Evolutionary conservation across 2,797 vertebrate genomes (phyloP).

Genomic region (Enteromius thamalakanensis): DNA sequence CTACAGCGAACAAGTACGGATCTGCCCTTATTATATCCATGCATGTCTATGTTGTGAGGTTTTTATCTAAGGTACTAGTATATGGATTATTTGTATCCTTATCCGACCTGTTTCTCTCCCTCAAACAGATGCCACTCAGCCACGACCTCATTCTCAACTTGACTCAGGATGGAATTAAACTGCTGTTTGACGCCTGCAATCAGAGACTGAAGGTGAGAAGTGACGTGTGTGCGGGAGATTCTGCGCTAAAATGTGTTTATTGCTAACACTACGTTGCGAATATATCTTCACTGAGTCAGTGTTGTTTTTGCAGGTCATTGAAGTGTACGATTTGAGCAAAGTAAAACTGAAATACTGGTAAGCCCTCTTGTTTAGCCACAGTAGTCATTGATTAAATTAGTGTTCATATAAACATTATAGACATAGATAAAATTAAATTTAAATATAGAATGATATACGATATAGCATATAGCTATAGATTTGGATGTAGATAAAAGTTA

Average conservation of each 20-base stretch:
- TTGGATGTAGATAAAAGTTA: too few relatives aligned
- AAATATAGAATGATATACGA: too few relatives aligned
- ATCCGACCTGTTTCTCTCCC: constrained; percentile 59
- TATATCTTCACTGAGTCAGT: constrained; percentile 21
- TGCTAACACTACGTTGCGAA: neutral
- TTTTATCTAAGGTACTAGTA: neutral
- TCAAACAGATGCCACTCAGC: constrained; percentile 90
- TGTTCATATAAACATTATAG: neutral
- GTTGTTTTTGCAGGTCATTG: constrained; percentile 87
- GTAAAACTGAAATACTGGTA: constrained; percentile 99
- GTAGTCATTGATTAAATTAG: neutral
- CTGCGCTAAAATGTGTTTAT: neutral
- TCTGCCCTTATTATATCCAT: neutral
- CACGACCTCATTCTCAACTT: constrained; percentile 99
- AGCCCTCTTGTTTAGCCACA: constrained; percentile 68
- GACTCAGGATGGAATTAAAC: constrained; percentile 99
- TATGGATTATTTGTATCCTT: neutral
- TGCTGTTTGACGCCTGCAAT: constrained; percentile 98
- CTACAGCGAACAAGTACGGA: constrained; percentile 95
- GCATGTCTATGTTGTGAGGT: neutral
- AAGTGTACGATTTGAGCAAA: constrained; percentile 99
- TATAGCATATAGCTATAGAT: too few relatives aligned
- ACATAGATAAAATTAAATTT: too few relatives aligned
- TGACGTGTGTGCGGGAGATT: neutral
- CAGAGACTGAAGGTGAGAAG: constrained; percentile 96